A percentile compares a stretch with the other conserved stretches of the same genome.
Conservation (phyloP, 2,888 invertebrate species). For the Melipona bicolor region DNA sequence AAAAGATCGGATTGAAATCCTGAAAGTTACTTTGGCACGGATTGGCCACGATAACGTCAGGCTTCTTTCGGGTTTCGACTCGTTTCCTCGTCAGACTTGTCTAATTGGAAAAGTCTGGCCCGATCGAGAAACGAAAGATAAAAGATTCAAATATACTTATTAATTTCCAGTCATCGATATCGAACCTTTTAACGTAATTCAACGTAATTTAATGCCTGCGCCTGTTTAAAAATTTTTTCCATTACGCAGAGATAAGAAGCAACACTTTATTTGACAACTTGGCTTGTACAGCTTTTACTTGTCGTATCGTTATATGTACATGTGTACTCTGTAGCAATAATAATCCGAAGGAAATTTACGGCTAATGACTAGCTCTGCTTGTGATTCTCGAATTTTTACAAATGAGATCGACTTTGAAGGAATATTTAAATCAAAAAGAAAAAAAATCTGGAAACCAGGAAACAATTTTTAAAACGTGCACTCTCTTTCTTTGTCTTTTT, state of each 20-base stretch:
- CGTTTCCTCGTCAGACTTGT: background rate
- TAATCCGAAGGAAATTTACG: background rate
- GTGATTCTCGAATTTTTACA: background rate
- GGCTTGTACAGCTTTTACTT: background rate
- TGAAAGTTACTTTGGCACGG: constrained; percentile 5
- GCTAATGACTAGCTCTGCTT: background rate
- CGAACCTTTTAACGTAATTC: background rate
- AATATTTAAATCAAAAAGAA: background rate
- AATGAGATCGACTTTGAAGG: background rate
- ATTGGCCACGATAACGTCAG: background rate
- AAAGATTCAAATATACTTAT: background rate
- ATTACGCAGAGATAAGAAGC: background rate
- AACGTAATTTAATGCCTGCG: background rate
- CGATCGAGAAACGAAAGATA: background rate
- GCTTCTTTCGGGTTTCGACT: background rate
- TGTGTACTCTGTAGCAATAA: background rate
- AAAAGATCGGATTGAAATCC: constrained; percentile 7
- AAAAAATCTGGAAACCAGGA: background rate
- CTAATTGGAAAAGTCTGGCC: background rate
- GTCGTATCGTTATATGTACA: too few relatives aligned
- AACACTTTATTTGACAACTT: background rate
- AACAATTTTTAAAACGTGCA: background rate
- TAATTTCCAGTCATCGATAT: background rate
- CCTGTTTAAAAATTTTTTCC: background rate
- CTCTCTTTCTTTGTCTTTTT: too few relatives aligned